Evolutionary conservation across 2,888 invertebrate genomes (phyloP).

Genomic region (Eurytoma californica): DNA sequence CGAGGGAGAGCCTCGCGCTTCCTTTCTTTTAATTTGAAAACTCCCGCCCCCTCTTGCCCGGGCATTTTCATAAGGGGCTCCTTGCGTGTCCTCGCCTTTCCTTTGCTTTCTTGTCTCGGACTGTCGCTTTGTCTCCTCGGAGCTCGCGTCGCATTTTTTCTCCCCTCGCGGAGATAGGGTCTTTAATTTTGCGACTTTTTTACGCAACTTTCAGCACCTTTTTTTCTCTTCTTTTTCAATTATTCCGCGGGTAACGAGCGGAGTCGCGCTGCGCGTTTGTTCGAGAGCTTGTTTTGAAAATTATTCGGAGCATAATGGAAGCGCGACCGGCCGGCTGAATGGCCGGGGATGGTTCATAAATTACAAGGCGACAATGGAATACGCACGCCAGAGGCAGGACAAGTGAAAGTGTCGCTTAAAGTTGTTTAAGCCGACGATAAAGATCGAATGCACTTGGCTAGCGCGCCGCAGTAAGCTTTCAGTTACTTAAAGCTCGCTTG

Average conservation of each 20-base stretch:
- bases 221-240: slow-evolving; percentile 10
- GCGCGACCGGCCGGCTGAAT: background rate
- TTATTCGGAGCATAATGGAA: background rate
- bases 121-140: background rate
- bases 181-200: slow-evolving; percentile 28
- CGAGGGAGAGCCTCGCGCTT: background rate
- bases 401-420: slow-evolving; percentile 1
- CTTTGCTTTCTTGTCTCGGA: background rate
- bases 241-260: background rate
- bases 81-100: slow-evolving; percentile 3
- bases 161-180: background rate
- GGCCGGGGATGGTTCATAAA: slow-evolving; percentile 7
- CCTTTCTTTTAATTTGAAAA: slow-evolving; percentile 51
- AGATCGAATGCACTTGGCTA: background rate
- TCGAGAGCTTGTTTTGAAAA: slow-evolving; percentile 12
- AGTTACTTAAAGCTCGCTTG: too few species aligned
- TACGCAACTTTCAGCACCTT: slow-evolving; percentile 1
- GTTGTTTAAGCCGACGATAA: slow-evolving; percentile 5
- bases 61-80: slow-evolving; percentile 40
- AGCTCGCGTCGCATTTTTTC: background rate
- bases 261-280: background rate
- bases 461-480: background rate
- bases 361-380: slow-evolving; percentile 20
- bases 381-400: background rate
- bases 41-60: slow-evolving; percentile 4